phyloP scores from a whole-genome alignment of 2,113 vertebrate species.

The Stercorarius parasiticus region DNA sequence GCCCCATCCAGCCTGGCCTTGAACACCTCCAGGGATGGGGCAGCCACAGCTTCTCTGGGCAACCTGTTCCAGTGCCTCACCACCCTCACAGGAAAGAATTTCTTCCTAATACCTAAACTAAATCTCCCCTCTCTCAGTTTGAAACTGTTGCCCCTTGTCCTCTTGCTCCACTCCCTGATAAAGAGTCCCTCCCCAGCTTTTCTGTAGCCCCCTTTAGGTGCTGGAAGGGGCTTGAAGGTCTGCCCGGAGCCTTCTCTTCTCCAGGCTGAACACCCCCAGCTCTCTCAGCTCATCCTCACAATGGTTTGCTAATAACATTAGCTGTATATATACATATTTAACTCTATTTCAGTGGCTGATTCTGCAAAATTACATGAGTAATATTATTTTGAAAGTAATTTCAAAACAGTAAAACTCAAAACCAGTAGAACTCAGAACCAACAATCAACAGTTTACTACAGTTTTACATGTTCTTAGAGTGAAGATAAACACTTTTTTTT shows the following conservation, averaged over 20 bases:
- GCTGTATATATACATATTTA: background rate
- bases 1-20: no score
- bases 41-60: no score
- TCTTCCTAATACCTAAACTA: background rate
- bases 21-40: no score
- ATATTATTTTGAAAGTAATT: background rate
- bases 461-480: background rate
- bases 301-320: background rate
- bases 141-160: background rate
- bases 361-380: background rate
- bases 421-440: background rate
- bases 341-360: background rate
- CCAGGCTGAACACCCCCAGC: no score
- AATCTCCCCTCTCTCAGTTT: background rate
- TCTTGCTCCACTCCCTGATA: no score
- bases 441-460: background rate
- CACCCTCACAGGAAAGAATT: background rate
- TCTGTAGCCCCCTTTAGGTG: no score
- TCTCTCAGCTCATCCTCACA: no score
- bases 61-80: background rate
- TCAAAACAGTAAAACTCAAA: background rate
- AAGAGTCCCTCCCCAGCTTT: no score
- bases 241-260: no score
- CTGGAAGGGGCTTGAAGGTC: no score
- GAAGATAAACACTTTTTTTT: background rate